Evolutionary conservation across 2,797 vertebrate species (phyloP), one percentile per base, ranked within the genome.

Genomic region (Sebastes diploproa): DNA sequence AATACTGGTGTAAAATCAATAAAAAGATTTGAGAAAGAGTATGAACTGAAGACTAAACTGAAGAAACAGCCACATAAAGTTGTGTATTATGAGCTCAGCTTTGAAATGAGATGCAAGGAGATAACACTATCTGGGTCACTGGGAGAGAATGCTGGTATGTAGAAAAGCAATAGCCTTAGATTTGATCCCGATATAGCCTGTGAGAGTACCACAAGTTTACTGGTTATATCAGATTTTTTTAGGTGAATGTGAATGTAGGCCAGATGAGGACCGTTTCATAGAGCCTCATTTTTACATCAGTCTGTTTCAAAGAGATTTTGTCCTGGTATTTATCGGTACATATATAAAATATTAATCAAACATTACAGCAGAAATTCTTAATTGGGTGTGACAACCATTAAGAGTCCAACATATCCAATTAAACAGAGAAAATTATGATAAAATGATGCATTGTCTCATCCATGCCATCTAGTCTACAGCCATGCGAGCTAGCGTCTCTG

Each of bases 391-490:
- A 62, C 60, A 34, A 32, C 32, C 18, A 62, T 62, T 20, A 62
- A 13, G 9, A 62, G 30, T 50, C 46, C 18, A 62, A 34, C n/a
- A 62, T 62, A 22, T 34, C 30, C 60, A 62, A 1, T 22, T 62
- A 22, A 34, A 36, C 16, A 20, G 16, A 38, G 36, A 58, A 13
- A 61, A 60, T 11, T 18, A 20, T 22, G 30, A 36, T 14, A 22
- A 63, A 34, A 63, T n/a, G 1, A 36, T 63, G 61, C 32, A n/a
- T 0, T 36, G 2, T 62, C 60, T 46, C 16, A 18, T 46, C 42
- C 13, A 38, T 38, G 36, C 12, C 36, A 38, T 38, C 0, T 38
- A 38, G 36, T 38, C 36, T 5, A 0, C 34, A 4, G 36, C 12
- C 1, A 38, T 38, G 36, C 36, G 36, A 38, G 36, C 36, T 38